phyloP scores from a whole-genome alignment of 2,113 vertebrate species.

The Piaya cayana region DNA sequence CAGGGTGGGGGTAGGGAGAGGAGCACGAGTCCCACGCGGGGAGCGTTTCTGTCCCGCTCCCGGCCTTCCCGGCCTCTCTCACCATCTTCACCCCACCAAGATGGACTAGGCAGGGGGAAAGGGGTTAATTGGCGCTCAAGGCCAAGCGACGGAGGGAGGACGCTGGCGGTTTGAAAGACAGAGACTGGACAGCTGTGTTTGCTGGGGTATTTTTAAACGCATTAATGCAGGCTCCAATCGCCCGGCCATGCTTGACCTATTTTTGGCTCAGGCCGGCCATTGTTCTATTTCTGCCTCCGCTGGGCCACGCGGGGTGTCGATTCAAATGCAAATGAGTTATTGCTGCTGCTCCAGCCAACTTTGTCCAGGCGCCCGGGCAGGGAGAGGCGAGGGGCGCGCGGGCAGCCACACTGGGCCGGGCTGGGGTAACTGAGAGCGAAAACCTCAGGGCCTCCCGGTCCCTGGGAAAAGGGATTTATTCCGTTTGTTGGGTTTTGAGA shows the following conservation, averaged over 20 bases:
- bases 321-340: constrained; percentile 98
- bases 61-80: not conserved
- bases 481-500: constrained; percentile 34
- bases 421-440: constrained; percentile 17
- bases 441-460: constrained; percentile 10
- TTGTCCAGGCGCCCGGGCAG: constrained; percentile 46
- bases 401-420: constrained; percentile 15
- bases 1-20: constrained; percentile 32
- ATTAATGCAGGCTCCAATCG: constrained; percentile 98
- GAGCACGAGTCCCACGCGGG: not conserved
- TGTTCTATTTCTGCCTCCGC: constrained; percentile 99
- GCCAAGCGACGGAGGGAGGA: constrained; percentile 60
- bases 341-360: constrained; percentile 80
- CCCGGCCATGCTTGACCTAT: constrained; percentile 97
- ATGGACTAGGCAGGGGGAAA: constrained; percentile 38
- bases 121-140: constrained; percentile 70
- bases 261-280: constrained; percentile 98
- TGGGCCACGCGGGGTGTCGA: constrained; percentile 96
- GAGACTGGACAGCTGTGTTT: constrained; percentile 97
- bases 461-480: constrained; percentile 50
- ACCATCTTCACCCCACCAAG: not conserved
- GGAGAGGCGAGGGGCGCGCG: not conserved
- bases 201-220: constrained; percentile 99
- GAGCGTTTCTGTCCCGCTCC: not conserved
- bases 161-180: constrained; percentile 83